Conservation (phyloP, 2,113 vertebrate species). For the Alligator mississippiensis region DNA sequence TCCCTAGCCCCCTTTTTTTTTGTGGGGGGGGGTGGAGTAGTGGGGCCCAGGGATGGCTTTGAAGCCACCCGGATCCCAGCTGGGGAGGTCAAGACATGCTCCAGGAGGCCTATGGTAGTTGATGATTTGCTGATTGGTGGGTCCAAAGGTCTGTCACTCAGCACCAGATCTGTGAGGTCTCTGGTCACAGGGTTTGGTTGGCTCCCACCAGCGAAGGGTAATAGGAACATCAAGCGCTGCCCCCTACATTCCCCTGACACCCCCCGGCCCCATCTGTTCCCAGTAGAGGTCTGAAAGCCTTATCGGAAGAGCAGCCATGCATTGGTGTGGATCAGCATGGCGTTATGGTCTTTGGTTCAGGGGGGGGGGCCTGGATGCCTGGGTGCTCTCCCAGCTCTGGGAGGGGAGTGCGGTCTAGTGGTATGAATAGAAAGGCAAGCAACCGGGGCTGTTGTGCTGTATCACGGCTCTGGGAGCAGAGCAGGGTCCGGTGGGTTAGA, state of each 20-base stretch:
- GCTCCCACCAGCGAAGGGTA: neutral
- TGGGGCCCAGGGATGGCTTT: neutral
- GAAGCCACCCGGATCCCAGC: neutral
- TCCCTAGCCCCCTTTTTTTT: no score
- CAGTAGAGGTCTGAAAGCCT: no score
- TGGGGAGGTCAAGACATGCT: neutral
- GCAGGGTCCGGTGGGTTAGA: fast-evolving
- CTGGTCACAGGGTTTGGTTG: neutral
- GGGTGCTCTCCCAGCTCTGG: no score
- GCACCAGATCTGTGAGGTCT: neutral
- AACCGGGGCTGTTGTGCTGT: neutral
- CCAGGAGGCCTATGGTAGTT: neutral
- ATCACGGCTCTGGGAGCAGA: neutral
- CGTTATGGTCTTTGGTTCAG: neutral
- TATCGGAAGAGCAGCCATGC: neutral
- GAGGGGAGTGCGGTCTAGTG: neutral
- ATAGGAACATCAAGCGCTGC: no score
- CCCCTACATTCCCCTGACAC: no score
- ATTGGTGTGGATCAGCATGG: neutral
- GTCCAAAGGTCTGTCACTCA: neutral
- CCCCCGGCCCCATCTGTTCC: no score
- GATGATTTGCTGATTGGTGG: neutral
- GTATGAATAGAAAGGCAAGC: neutral
- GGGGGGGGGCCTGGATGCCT: fast-evolving
- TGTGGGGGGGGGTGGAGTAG: no score